Percentiles rank a stretch among this genome's conserved stretches.
phyloP scores from a whole-genome alignment of 2,888 invertebrate species.

The Tipula helvola region DNA sequence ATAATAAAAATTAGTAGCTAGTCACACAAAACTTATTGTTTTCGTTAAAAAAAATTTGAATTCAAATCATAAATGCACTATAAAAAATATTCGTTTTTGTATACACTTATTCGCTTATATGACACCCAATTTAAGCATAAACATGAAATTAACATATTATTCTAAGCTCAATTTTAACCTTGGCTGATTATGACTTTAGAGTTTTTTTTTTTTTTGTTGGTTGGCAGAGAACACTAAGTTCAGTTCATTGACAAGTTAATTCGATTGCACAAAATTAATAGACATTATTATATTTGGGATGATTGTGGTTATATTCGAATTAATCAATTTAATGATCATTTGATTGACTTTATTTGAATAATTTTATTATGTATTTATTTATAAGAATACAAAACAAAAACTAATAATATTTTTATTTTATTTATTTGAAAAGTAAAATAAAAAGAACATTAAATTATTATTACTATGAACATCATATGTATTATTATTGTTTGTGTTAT shows the following conservation, averaged over 20 bases:
- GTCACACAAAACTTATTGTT: background rate
- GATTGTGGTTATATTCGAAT: background rate
- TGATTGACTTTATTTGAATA: background rate
- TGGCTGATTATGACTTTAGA: background rate
- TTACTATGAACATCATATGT: background rate
- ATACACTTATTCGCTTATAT: background rate
- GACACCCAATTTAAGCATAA: background rate
- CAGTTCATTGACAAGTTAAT: background rate
- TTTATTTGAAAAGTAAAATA: background rate
- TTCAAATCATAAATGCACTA: conserved; percentile 4
- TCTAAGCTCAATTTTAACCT: background rate
- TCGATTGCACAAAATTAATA: background rate
- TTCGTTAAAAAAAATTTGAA: background rate
- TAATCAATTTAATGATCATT: background rate
- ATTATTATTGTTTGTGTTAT: background rate
- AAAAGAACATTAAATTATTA: background rate
- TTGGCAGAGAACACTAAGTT: background rate
- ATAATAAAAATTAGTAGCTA: background rate
- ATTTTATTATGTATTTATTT: background rate
- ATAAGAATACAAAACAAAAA: background rate
- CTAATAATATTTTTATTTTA: background rate
- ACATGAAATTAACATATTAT: background rate
- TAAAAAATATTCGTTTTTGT: background rate
- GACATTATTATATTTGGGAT: background rate
- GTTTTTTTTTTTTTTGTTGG: background rate